phyloP scores from a whole-genome alignment of 2,797 vertebrate species.

The Iguana delicatissima region DNA sequence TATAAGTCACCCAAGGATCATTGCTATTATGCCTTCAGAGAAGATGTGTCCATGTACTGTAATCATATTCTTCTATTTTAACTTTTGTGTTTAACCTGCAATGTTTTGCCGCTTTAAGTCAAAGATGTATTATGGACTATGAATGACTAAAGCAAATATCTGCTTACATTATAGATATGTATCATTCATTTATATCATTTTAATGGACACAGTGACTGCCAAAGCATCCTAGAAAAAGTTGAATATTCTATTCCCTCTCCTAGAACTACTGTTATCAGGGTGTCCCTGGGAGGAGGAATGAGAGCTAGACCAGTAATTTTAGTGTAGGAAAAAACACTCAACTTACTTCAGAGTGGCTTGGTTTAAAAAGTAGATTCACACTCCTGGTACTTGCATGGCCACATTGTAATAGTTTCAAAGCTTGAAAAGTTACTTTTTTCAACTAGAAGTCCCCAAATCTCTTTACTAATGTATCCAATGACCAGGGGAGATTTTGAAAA shows the following conservation, averaged over 20 bases:
- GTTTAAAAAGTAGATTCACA: constrained; percentile 5
- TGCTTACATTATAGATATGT: neutral
- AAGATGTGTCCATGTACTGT: neutral
- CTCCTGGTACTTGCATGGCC: neutral
- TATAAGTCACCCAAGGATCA: neutral
- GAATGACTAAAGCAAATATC: neutral
- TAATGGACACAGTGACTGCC: neutral
- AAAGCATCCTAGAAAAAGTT: neutral
- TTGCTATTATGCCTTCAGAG: constrained; percentile 4
- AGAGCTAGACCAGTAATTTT: neutral
- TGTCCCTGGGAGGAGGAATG: neutral
- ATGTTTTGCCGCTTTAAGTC: neutral
- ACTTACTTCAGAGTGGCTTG: neutral
- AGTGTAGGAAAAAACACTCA: neutral
- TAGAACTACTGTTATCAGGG: neutral
- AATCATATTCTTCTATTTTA: neutral
- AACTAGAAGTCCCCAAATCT: neutral
- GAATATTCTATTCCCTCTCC: neutral
- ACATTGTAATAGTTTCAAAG: neutral
- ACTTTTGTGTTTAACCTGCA: neutral
- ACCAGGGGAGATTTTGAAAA: neutral
- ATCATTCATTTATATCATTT: neutral
- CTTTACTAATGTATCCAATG: neutral
- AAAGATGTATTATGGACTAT: neutral
- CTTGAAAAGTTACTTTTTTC: too few relatives aligned